Percentiles rank a stretch among this genome's conserved stretches.
Conservation (phyloP, 2,113 vertebrate species). For the Aegithalos caudatus region DNA sequence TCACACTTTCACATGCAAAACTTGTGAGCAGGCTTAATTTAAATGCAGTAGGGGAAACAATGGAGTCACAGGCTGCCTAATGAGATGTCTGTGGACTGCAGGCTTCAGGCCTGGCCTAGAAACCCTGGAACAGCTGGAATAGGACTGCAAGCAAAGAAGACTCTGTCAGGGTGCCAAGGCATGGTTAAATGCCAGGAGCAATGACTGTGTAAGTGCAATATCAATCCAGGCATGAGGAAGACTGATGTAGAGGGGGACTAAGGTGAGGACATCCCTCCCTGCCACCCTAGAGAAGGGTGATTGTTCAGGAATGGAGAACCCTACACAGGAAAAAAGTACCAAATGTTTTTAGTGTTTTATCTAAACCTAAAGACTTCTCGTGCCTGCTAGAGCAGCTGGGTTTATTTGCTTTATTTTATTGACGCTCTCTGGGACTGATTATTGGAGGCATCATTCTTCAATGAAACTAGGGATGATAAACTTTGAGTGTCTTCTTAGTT, state of each 20-base stretch:
- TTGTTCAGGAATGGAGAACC: background rate
- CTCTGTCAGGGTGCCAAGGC: background rate
- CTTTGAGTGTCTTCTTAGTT: background rate
- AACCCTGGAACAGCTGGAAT: background rate
- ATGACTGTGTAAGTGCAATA: background rate
- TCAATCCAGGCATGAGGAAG: background rate
- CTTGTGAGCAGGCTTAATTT: background rate
- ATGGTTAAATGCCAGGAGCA: background rate
- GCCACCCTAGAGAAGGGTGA: background rate
- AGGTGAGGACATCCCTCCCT: background rate
- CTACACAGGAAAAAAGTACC: background rate
- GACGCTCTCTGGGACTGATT: background rate
- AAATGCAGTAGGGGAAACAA: background rate
- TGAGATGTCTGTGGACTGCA: background rate
- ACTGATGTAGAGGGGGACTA: background rate
- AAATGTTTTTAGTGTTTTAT: background rate
- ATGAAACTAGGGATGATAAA: background rate
- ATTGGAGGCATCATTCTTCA: background rate
- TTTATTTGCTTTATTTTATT: background rate
- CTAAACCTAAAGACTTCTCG: background rate
- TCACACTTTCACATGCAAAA: background rate
- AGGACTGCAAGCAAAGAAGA: background rate
- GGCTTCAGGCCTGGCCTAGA: background rate
- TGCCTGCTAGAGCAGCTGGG: background rate
- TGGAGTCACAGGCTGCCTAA: rapidly evolving